phyloP scores from a whole-genome alignment of 1,140 invertebrate species.

The Lepidotrigona ventralis region DNA sequence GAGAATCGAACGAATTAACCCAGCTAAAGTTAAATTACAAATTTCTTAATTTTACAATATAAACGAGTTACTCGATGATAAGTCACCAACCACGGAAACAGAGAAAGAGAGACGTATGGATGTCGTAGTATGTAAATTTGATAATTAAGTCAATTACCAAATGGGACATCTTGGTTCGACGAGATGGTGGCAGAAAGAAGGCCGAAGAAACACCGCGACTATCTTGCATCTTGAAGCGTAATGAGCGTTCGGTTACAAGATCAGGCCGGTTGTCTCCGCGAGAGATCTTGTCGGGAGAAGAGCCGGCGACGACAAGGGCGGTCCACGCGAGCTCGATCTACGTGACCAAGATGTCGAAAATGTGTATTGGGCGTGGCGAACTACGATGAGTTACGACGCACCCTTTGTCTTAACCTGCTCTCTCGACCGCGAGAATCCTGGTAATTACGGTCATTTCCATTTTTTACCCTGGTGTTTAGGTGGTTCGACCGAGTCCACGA shows the following conservation, averaged over 20 bases:
- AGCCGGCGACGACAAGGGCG: conserved; percentile 45
- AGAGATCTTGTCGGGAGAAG: conserved; percentile 38
- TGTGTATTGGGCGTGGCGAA: conserved; percentile 51
- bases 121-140: neutral
- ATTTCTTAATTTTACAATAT: no score
- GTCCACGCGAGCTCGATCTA: conserved; percentile 27
- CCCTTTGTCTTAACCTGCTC: conserved; percentile 52
- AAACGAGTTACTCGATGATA: no score
- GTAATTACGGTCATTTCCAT: conserved; percentile 60
- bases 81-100: neutral
- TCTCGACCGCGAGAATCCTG: neutral
- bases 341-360: conserved; percentile 59
- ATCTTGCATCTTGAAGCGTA: conserved; percentile 48
- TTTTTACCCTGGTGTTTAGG: neutral
- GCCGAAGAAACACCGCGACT: neutral
- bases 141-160: conserved; percentile 29
- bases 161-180: neutral
- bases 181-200: neutral
- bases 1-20: no score
- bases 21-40: no score
- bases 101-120: neutral
- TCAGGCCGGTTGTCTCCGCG: conserved; percentile 35
- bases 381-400: conserved; percentile 61
- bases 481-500: neutral
- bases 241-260: conserved; percentile 54